Evolutionary conservation across 2,113 vertebrate species (phyloP).

Genomic region (Rattus norvegicus): GRCr8 NC_086032.1:90505001-90505500

Average conservation of each 20-base stretch:
- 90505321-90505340: accelerated
- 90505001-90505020: background rate
- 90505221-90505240: background rate
- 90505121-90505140: background rate
- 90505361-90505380: background rate
- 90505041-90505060: background rate
- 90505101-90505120: no score
- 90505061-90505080: background rate
- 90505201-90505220: no score
- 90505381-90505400: background rate
- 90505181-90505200: background rate
- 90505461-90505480: background rate
- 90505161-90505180: background rate
- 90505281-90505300: background rate
- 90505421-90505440: background rate
- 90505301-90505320: background rate
- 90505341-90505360: no score
- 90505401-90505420: accelerated
- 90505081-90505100: background rate
- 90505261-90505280: background rate
- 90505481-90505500: background rate
- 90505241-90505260: background rate
- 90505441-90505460: background rate
- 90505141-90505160: background rate
- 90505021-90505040: no score